Evolutionary conservation across 2,113 vertebrate species (phyloP).

Genomic region (Neopipo cinnamomea): DNA sequence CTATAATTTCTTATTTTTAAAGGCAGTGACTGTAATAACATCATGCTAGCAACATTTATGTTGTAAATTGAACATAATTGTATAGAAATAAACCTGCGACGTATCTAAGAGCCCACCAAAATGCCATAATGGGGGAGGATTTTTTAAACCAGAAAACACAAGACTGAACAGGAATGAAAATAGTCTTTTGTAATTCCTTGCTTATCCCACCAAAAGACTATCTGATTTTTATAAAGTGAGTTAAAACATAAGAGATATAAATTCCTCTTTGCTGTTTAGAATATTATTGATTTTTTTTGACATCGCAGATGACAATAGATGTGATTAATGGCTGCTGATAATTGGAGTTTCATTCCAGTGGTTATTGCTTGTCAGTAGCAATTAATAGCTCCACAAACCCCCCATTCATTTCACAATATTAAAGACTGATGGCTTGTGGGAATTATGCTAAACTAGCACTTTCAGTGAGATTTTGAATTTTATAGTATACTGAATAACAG

Average conservation of each 20-base stretch:
- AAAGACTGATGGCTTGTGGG: slow-evolving; percentile 72
- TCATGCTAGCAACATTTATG: background rate
- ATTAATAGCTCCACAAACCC: slow-evolving; percentile 78
- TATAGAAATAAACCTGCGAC: background rate
- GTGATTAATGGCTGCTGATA: slow-evolving; percentile 83
- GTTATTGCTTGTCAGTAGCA: slow-evolving; percentile 82
- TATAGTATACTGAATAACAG: slow-evolving; percentile 73
- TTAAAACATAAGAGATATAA: slow-evolving; percentile 23
- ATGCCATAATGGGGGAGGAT: background rate
- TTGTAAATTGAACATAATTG: background rate
- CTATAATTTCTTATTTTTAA: slow-evolving; percentile 3
- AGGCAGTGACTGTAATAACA: background rate
- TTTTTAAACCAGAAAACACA: background rate
- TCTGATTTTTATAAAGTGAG: slow-evolving; percentile 36
- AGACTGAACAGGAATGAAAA: background rate
- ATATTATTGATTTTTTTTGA: slow-evolving; percentile 70
- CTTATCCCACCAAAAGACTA: background rate
- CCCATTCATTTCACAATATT: slow-evolving; percentile 77
- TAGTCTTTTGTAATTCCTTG: background rate
- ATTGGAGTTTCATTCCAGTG: slow-evolving; percentile 83
- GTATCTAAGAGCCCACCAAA: background rate
- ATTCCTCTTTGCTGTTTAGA: slow-evolving; percentile 60
- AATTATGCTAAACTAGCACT: slow-evolving; percentile 76
- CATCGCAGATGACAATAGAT: slow-evolving; percentile 78
- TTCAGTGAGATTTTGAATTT: slow-evolving; percentile 78